Conservation (phyloP, 2,797 vertebrate species). For the Falco peregrinus region DNA sequence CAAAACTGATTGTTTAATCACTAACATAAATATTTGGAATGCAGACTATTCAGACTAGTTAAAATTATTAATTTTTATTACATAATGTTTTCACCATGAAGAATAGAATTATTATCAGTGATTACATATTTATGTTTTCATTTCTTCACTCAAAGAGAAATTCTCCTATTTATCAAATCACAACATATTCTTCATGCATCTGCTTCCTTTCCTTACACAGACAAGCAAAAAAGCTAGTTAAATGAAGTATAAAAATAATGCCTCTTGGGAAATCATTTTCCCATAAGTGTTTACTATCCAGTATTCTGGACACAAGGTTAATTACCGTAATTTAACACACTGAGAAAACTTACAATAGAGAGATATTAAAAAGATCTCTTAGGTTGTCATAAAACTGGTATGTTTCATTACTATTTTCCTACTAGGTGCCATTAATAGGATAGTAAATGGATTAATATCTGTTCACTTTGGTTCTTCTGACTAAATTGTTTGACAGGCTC, state of each 20-base stretch:
- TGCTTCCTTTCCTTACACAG: not conserved
- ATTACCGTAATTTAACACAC: conserved; percentile 19
- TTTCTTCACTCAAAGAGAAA: not conserved
- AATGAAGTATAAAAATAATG: conserved; percentile 17
- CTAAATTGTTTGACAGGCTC: not conserved
- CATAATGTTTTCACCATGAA: not conserved
- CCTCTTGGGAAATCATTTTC: conserved; percentile 8
- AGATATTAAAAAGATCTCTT: not conserved
- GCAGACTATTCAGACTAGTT: not conserved
- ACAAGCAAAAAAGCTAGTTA: not conserved
- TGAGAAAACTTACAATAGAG: conserved; percentile 1
- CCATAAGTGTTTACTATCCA: conserved; percentile 6
- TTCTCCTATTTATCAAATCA: not conserved
- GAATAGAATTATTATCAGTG: not conserved
- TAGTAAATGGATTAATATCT: not conserved
- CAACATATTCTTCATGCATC: not conserved
- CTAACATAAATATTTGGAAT: not conserved
- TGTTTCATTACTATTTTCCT: not conserved
- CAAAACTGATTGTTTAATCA: not conserved
- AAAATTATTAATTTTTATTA: not conserved
- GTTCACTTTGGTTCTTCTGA: not conserved
- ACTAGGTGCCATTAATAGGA: not conserved
- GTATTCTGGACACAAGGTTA: not conserved
- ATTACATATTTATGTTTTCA: not conserved
- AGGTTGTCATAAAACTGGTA: not conserved